Evolutionary conservation across 2,888 invertebrate genomes (phyloP).

Genomic region (Formica aserva): DNA sequence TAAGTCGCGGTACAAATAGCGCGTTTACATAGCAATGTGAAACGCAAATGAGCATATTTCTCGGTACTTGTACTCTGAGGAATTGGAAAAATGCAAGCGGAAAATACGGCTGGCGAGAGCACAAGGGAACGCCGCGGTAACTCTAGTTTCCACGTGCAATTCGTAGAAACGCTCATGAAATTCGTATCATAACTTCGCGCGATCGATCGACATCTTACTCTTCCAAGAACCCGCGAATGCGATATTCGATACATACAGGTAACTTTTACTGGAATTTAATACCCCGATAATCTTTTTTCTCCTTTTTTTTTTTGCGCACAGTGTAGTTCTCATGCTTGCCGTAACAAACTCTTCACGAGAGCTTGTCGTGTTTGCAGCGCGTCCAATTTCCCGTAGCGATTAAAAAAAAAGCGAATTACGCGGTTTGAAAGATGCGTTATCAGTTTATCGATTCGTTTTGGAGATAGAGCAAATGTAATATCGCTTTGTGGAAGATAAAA

Average conservation of each 20-base stretch:
- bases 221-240: slow-evolving; percentile 5
- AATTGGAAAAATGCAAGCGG: slow-evolving; percentile 41
- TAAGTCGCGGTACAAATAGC: slow-evolving; percentile 39
- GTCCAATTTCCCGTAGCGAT: not conserved
- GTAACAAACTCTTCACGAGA: slow-evolving; percentile 23
- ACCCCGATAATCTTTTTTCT: not conserved
- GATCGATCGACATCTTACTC: slow-evolving; percentile 60
- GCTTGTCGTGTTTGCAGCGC: slow-evolving; percentile 1
- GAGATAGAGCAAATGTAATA: not conserved
- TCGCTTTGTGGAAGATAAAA: not conserved
- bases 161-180: slow-evolving; percentile 56
- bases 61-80: slow-evolving; percentile 16
- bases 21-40: slow-evolving; percentile 39
- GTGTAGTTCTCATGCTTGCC: slow-evolving; percentile 21
- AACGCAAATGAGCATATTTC: slow-evolving; percentile 40
- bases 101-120: slow-evolving; percentile 39
- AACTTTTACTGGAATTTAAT: slow-evolving; percentile 36
- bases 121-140: slow-evolving; percentile 46
- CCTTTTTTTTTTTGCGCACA: not conserved
- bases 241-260: not conserved
- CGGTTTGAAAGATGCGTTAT: slow-evolving; percentile 22
- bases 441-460: slow-evolving; percentile 23
- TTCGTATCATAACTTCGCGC: slow-evolving; percentile 41
- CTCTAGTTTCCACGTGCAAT: slow-evolving; percentile 15
- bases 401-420: slow-evolving; percentile 31